Evolutionary conservation across 2,888 invertebrate species (phyloP), one percentile per base, ranked within the genome.

Genomic region (Netelia virgata): DNA sequence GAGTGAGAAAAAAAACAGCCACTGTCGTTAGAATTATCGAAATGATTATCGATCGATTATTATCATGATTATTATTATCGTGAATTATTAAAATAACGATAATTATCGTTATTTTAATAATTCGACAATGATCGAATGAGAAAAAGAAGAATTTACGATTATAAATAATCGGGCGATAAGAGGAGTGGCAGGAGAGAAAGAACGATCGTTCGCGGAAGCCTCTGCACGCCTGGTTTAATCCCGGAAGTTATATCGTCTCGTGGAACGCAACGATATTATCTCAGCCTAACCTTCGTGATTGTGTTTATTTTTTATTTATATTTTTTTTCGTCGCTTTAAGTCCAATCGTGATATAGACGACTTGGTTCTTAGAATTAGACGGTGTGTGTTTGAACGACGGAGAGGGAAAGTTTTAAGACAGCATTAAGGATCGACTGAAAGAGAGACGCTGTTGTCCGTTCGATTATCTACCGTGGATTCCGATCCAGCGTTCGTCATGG

Each of bases 351-450:
- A 11, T 66, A 41, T 18, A n/a, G n/a, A 18, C 5, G 66, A 16
- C 36, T 28, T 20, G 9, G 20, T 23, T 41, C 16, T 57, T 5
- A 57, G 14, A 18, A 77, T 59, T 5, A 66, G 28, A 64, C 16
- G 11, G 18, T 11, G 20, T 43, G 10, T 68, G n/a, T 66, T 53
- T 20, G 20, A n/a, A 69, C 14, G 9, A 20, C 14, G 8, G 18
- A 57, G 10, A 0, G 18, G 16, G 10, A 0, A 36, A 18, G 76
- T 70, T 75, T 79, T 61, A 70, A 81, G 57, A 43, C 47, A 20
- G 57, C 41, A 74, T 64, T 82, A 69, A 69, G 53, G 53, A 74
- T 74, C 69, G 23, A 41, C 36, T 69, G 69, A 63, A 64, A 64
- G 69, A 70, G 69, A 41, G 50, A 55, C 11, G 14, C 2, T 57